Evolutionary conservation across 2,113 vertebrate genomes (phyloP).

Genomic region (Shinisaurus crocodilurus): DNA sequence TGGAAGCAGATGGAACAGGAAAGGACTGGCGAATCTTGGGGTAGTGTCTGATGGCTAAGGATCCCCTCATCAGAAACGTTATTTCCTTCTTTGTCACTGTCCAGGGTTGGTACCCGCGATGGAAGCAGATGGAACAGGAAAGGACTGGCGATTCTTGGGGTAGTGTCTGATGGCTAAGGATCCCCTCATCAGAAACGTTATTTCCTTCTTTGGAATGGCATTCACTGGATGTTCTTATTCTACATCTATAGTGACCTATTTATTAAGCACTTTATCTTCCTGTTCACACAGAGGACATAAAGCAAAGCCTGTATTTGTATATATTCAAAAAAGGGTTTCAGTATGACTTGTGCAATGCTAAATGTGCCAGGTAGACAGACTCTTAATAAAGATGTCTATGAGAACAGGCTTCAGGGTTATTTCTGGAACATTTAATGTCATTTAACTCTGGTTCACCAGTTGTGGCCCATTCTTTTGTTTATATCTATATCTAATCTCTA

Average conservation of each 20-base stretch:
- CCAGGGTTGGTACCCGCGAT: too few species aligned
- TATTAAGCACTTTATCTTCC: constrained; percentile 33
- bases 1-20: constrained; percentile 4
- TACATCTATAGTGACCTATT: not conserved
- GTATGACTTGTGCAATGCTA: constrained; percentile 1
- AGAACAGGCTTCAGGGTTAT: not conserved
- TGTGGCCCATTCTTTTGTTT: not conserved
- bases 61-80: not conserved
- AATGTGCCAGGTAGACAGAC: not conserved
- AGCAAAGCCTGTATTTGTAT: not conserved
- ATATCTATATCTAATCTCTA: too few species aligned
- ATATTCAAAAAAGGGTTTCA: not conserved
- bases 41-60: not conserved
- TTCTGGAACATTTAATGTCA: not conserved
- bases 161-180: not conserved
- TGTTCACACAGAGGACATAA: not conserved
- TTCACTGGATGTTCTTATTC: not conserved
- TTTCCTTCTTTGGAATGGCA: not conserved
- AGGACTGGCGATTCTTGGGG: constrained; percentile 28
- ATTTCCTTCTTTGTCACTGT: too few species aligned
- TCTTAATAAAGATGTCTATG: constrained; percentile 34
- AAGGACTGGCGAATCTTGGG: constrained; percentile 29
- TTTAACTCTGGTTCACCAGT: not conserved
- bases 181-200: not conserved
- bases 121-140: not conserved